Evolutionary conservation across 2,888 invertebrate genomes (phyloP).

Genomic region (Aspidiotus rigidus): DNA sequence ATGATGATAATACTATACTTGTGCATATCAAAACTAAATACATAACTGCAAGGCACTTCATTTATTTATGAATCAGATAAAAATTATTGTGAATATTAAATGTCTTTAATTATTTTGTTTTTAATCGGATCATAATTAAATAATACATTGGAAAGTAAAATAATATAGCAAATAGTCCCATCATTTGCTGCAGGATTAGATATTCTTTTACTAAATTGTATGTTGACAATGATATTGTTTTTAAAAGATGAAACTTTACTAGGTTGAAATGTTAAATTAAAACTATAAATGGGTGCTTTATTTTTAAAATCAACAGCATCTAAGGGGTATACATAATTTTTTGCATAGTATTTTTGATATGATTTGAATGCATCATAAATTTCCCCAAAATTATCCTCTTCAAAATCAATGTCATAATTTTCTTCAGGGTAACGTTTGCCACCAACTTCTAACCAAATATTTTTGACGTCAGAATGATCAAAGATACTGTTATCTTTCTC

Average conservation of each 20-base stretch:
- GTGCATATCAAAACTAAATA: too few relatives aligned
- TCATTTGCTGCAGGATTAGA: not conserved
- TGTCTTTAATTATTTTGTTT: constrained; percentile 4
- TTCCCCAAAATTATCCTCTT: constrained; percentile 2
- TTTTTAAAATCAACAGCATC: constrained; percentile 4
- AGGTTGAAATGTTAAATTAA: constrained; percentile 1
- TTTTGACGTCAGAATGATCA: constrained; percentile 2
- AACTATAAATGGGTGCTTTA: constrained; percentile 4
- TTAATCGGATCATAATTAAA: constrained; percentile 2
- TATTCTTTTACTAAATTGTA: not conserved
- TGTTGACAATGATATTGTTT: constrained; percentile 2
- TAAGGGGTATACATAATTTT: constrained; percentile 2
- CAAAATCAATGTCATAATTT: constrained; percentile 4
- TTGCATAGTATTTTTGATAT: constrained; percentile 3
- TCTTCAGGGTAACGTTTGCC: constrained; percentile 4
- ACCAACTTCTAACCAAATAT: constrained; percentile 2
- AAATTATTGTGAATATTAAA: not conserved
- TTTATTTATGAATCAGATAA: too few relatives aligned
- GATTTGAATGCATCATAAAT: constrained; percentile 4
- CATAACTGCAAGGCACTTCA: too few relatives aligned
- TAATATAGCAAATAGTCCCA: constrained; percentile 3
- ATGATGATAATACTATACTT: too few relatives aligned
- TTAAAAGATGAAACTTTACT: constrained; percentile 4
- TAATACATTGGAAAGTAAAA: constrained; percentile 3
- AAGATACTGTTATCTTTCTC: constrained; percentile 4